These are phyloP conservation scores for Craterocephalus amniculus DNA, from an alignment of 2,797 vertebrate genomes.

Conservation along the genomic window DNA sequence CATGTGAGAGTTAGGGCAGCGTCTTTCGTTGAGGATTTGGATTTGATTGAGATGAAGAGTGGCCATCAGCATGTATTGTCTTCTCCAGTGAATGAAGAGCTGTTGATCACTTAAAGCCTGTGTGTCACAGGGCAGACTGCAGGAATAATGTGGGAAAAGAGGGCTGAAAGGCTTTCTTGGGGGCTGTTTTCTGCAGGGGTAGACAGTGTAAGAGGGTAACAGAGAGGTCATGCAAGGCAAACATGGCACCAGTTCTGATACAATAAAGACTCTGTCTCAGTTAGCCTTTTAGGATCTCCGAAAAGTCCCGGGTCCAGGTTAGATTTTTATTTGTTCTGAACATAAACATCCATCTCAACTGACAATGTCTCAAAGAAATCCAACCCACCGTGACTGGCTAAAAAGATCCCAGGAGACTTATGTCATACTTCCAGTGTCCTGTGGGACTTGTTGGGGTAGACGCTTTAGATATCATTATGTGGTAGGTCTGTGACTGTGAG, in stretches of 20 bases:
- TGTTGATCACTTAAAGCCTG: constrained; percentile 65
- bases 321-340: constrained; percentile 44
- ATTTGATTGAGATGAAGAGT: constrained; percentile 69
- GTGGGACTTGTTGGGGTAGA: constrained; percentile 45
- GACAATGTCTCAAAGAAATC: constrained; percentile 34
- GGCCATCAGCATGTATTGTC: constrained; percentile 67
- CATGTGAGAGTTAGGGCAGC: constrained; percentile 47
- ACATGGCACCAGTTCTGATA: constrained; percentile 69
- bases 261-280: constrained; percentile 66
- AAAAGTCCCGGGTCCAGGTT: constrained; percentile 35
- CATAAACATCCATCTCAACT: constrained; percentile 58
- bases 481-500: constrained; percentile 27
- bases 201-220: constrained; percentile 64
- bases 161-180: constrained; percentile 68
- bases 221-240: constrained; percentile 75
- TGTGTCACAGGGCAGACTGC: constrained; percentile 66
- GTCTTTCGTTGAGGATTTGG: constrained; percentile 57
- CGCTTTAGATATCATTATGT: constrained; percentile 37
- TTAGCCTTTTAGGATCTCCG: constrained; percentile 33
- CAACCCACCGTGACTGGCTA: constrained; percentile 39
- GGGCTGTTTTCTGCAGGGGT: constrained; percentile 52
- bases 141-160: constrained; percentile 80
- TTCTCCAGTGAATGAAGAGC: constrained; percentile 74
- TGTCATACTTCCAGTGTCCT: constrained; percentile 60
- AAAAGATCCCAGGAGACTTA: constrained; percentile 40